phyloP scores from a whole-genome alignment of 2,113 vertebrate species.

The Indicator indicator region DNA sequence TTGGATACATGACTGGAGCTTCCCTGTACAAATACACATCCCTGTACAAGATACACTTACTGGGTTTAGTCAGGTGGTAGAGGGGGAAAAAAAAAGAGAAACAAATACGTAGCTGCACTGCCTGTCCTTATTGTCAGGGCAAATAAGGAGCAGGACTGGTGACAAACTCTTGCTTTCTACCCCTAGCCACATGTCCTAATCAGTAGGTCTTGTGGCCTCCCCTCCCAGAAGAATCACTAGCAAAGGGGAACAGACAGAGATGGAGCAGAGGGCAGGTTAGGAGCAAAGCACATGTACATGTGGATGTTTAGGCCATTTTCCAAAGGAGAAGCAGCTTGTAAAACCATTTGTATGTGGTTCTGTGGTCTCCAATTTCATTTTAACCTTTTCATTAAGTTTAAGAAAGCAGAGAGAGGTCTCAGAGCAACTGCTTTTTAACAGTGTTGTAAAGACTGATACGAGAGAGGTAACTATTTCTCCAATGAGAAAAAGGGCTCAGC shows the following conservation, averaged over 20 bases:
- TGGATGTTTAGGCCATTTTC: not conserved
- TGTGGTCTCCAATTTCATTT: not conserved
- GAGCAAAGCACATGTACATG: accelerated
- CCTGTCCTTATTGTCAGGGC: not conserved
- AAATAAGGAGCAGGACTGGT: not conserved
- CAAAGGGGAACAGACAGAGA: not conserved
- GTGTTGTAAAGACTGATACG: not conserved
- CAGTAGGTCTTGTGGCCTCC: not conserved
- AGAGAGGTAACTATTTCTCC: not conserved
- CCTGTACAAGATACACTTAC: not conserved
- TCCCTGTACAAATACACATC: not conserved
- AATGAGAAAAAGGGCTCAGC: not conserved
- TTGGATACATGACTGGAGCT: not conserved
- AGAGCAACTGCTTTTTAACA: not conserved
- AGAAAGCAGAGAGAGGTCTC: not conserved
- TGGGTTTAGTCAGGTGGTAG: not conserved
- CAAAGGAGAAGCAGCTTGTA: not conserved
- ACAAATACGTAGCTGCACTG: not conserved
- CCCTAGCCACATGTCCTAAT: not conserved
- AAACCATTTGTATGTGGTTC: not conserved
- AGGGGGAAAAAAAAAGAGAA: not conserved
- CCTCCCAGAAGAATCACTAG: not conserved
- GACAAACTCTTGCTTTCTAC: not conserved
- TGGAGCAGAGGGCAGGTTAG: not conserved
- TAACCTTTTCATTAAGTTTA: not conserved